Percentiles rank a stretch among this genome's conserved stretches.
phyloP scores from a whole-genome alignment of 2,888 invertebrate genomes.

The Nymphalis polychloros region DNA sequence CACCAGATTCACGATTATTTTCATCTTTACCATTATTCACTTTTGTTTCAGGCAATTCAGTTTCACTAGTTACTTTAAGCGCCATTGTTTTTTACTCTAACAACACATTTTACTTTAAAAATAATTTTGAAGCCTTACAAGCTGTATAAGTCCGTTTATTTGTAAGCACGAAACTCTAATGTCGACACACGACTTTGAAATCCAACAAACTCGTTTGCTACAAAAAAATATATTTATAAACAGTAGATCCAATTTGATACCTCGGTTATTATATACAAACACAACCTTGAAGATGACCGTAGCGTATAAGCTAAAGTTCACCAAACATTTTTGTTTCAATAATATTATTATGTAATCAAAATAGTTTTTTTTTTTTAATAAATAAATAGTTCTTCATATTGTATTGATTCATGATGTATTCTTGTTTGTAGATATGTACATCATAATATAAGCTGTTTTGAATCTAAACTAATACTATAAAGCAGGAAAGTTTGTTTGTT shows the following conservation, averaged over 20 bases:
- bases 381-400: too few relatives aligned
- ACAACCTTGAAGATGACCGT: conserved; percentile 39
- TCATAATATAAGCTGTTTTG: too few relatives aligned
- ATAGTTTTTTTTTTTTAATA: too few relatives aligned
- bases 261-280: conserved; percentile 28
- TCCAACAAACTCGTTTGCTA: conserved; percentile 47
- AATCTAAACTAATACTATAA: too few relatives aligned
- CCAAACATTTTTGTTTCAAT: not conserved
- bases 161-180: conserved; percentile 48
- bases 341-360: too few relatives aligned
- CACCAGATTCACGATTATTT: conserved; percentile 28
- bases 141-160: conserved; percentile 45
- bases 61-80: conserved; percentile 38
- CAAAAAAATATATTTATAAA: conserved; percentile 34
- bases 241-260: conserved; percentile 32
- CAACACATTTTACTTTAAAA: not conserved
- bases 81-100: conserved; percentile 28
- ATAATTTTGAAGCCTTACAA: not conserved
- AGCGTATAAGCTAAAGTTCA: conserved; percentile 37
- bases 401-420: too few relatives aligned
- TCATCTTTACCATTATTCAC: conserved; percentile 9
- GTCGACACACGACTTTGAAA: conserved; percentile 36
- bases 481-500: too few relatives aligned
- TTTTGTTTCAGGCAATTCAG: conserved; percentile 28
- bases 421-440: too few relatives aligned